phyloP scores from a whole-genome alignment of 2,113 vertebrate species.

The Saguinus midas region DNA sequence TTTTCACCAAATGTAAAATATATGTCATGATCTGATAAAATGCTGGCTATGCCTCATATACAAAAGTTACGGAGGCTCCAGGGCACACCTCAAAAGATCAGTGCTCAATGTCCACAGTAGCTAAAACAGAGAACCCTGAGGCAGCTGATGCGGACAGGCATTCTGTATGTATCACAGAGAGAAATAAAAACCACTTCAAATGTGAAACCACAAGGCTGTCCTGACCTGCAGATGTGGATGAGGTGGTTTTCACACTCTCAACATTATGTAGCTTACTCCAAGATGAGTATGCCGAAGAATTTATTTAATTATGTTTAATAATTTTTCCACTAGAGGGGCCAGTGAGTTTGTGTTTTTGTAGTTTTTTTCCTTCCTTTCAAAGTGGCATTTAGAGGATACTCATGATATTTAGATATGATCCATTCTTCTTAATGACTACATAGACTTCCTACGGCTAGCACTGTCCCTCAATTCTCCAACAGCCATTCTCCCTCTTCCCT shows the following conservation, averaged over 20 bases:
- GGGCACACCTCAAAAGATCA: not conserved
- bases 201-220: not conserved
- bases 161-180: not conserved
- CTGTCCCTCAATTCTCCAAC: not conserved
- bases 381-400: not conserved
- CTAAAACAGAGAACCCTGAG: not conserved
- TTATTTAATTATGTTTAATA: not conserved
- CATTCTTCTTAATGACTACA: not conserved
- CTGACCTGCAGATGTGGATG: not conserved
- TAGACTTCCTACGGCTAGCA: rapidly evolving
- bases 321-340: not conserved
- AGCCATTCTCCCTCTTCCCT: not conserved
- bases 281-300: rapidly evolving
- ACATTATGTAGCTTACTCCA: not conserved
- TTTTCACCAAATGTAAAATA: not conserved
- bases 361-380: not conserved
- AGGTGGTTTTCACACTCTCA: not conserved
- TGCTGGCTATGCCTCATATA: not conserved
- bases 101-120: not conserved
- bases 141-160: not conserved
- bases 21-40: not conserved
- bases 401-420: not conserved
- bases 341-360: not conserved
- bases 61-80: not conserved
- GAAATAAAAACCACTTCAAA: not conserved